Evolutionary conservation across 2,113 vertebrate species (phyloP).

Genomic region (Microcebus lehilahytsara): DNA sequence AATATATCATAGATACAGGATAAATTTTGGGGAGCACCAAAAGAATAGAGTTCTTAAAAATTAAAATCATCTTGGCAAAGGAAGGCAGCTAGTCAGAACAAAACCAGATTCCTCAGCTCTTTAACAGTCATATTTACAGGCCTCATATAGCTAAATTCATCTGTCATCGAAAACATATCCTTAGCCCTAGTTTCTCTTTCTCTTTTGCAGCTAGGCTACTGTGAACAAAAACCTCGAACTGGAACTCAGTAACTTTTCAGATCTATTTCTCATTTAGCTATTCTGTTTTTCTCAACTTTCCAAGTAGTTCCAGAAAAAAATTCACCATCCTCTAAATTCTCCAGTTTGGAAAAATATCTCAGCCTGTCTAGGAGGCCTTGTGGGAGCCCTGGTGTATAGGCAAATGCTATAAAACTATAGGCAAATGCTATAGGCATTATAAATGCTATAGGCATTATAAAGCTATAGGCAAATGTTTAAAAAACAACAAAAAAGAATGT

Average conservation of each 20-base stretch:
- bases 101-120: not conserved
- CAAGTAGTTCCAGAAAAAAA: not conserved
- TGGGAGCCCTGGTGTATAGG: not conserved
- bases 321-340: not conserved
- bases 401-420: not conserved
- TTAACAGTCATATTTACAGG: not conserved
- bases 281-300: not conserved
- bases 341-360: not conserved
- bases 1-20: not conserved
- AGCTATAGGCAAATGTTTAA: too few relatives aligned
- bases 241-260: not conserved
- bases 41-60: not conserved
- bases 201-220: not conserved
- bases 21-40: not conserved
- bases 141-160: not conserved
- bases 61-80: not conserved
- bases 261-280: not conserved
- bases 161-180: not conserved
- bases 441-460: too few relatives aligned
- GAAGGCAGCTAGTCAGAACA: not conserved
- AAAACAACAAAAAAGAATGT: not conserved
- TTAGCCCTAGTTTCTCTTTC: not conserved
- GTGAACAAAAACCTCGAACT: not conserved
- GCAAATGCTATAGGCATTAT: too few relatives aligned
- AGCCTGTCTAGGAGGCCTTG: not conserved